Evolutionary conservation across 2,888 invertebrate genomes (phyloP).

Genomic region (Eretmocerus hayati): DNA sequence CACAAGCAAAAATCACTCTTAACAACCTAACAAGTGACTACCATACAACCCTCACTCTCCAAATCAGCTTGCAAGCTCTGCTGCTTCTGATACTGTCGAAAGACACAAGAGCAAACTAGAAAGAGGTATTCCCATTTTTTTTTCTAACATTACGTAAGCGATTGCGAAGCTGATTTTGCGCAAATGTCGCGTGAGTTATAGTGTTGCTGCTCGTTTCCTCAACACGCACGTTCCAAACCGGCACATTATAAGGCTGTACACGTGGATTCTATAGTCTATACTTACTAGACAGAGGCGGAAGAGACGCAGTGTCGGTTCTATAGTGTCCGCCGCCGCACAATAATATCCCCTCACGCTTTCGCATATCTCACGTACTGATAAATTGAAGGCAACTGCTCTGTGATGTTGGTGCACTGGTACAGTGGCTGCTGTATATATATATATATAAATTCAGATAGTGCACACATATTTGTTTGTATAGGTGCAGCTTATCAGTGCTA

Average conservation of each 20-base stretch:
- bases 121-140: too few species aligned
- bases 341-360: constrained; percentile 28
- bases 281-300: neutral
- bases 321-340: constrained; percentile 19
- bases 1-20: too few species aligned
- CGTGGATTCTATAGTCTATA: neutral
- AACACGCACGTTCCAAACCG: neutral
- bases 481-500: neutral
- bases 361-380: constrained; percentile 33
- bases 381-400: constrained; percentile 32
- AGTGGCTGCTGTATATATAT: neutral
- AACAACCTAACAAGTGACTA: too few species aligned
- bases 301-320: neutral
- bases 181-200: constrained; percentile 12
- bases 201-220: neutral
- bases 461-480: too few species aligned
- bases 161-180: constrained; percentile 9
- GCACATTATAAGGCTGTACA: neutral
- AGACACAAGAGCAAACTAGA: too few species aligned
- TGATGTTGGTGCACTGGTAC: neutral
- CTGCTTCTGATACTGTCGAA: too few species aligned
- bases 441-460: neutral
- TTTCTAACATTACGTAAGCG: too few species aligned
- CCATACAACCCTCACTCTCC: too few species aligned
- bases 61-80: too few species aligned